Evolutionary conservation across 1,140 invertebrate species (phyloP), one percentile per base, ranked within the genome.

Genomic region (Myzus persicae): DNA sequence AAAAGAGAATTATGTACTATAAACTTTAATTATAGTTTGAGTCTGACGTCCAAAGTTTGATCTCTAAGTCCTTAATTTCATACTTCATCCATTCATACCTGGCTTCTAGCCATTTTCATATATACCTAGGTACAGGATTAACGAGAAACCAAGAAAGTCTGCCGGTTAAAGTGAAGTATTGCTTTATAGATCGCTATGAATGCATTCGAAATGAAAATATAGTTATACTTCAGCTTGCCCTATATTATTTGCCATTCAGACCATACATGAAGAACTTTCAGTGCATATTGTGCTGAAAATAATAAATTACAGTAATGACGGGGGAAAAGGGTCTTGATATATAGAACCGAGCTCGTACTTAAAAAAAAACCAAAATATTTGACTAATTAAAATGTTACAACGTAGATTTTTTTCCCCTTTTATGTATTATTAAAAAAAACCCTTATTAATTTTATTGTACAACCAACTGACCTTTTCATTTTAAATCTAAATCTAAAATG

Each of bases 91-190:
- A 31, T 40, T 54, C 59, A 40, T 40, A 89, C 48, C 88, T 89
- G 88, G 48, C 48, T 89, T 51, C 36, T 38, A 67, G 76, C 91
- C 91, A 38, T 92, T 81, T 81, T 26, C 91, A 92, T 76, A 89
- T 92, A n/a, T n/a, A n/a, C n/a, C n/a, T n/a, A n/a, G n/a, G n/a
- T n/a, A 92, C 44, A 40, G 91, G 91, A 92, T 82, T 92, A 92
- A 92, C 44, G 76, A 84, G 91, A 92, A 92, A 36, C 44, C 42
- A 44, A 92, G 76, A 92, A 92, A 46, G 44, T 46, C 67, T 46
- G 59, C 31, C 18, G 42, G 44, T 46, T 92, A 51, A 46, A 26
- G 40, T 76, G 91, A 92, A 92, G 42, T 48, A 92, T 92, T 81
- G n/a, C 67, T 48, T 81, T 81, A 76, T 81, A 82, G 67, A 44